A percentile compares a stretch with the other conserved stretches of the same genome.
Conservation (phyloP, 2,797 vertebrate genomes). For the Onychomys leucogaster region DNA sequence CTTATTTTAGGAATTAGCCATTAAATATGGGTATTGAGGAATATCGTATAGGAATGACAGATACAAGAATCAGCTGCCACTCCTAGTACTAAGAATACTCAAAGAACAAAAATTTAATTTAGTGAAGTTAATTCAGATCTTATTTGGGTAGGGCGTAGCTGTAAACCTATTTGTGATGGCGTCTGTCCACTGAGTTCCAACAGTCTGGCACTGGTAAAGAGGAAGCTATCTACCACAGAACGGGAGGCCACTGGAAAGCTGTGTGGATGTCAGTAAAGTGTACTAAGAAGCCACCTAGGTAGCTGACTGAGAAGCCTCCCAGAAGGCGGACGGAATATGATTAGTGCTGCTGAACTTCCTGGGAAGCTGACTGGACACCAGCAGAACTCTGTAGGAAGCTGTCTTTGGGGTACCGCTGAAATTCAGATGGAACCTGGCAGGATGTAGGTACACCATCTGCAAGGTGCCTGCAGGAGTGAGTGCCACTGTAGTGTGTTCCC, state of each 20-base stretch:
- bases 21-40: not conserved
- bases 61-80: not conserved
- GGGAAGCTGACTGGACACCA: not conserved
- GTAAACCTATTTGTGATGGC: not conserved
- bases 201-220: not conserved
- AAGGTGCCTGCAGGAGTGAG: not conserved
- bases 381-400: not conserved
- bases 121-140: not conserved
- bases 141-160: not conserved
- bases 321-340: too few relatives aligned
- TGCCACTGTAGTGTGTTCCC: not conserved
- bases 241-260: not conserved
- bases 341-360: not conserved
- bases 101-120: not conserved
- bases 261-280: not conserved
- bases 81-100: not conserved
- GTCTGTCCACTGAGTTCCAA: not conserved
- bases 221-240: not conserved
- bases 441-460: not conserved
- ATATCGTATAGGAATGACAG: not conserved
- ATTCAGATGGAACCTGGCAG: not conserved
- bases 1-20: not conserved
- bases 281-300: not conserved
- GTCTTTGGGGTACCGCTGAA: not conserved
- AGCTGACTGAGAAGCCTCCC: not conserved